Evolutionary conservation across 2,113 vertebrate species (phyloP), one percentile per base, ranked within the genome.

Genomic region (Choloepus hoffmanni): DNA sequence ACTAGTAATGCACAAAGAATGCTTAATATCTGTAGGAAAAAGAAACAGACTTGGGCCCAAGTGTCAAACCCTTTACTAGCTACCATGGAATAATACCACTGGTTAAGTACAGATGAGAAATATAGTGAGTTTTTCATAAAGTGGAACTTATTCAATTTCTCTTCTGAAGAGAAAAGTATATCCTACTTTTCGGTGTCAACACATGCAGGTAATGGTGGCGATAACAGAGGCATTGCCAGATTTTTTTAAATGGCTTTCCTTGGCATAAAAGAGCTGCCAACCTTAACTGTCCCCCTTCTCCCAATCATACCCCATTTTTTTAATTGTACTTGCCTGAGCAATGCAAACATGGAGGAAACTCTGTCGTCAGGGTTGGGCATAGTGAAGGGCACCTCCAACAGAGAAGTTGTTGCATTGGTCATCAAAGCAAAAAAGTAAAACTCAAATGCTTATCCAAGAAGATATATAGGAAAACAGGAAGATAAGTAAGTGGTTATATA

Each of bases 71-170:
- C 30, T 53, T 92, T 50, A 70, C 21, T 78, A 90, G 28, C 70
- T 33, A 70, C 4, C 18, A 3, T 18, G 45, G n/a, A 85, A 60
- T 45, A 68, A 84, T 67, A 19, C 78, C 7, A 30, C 58, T 62
- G 8, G 43, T 53, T 93, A 19, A 43, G 3, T 3, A n/a, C 43
- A 82, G 74, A 88, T 62, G 26, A 96, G 43, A 90, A 82, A 55
- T 12, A 2, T 12, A 81, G 53, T 24, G 30, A 90, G 21, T 36
- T 74, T 92, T 85, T 85, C 1, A 3, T 58, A 58, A 76, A 92
- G n/a, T 84, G 74, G 95, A 94, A 96, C 33, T 21, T 26, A 93
- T 82, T 89, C 58, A 16, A 50, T 72, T 92, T 85, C n/a, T 82
- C 43, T 95, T 92, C 23, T n/a, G 43, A 97, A 90, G 58, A 91